phyloP scores from a whole-genome alignment of 2,888 invertebrate species.

The Aspidapion aeneum region DNA sequence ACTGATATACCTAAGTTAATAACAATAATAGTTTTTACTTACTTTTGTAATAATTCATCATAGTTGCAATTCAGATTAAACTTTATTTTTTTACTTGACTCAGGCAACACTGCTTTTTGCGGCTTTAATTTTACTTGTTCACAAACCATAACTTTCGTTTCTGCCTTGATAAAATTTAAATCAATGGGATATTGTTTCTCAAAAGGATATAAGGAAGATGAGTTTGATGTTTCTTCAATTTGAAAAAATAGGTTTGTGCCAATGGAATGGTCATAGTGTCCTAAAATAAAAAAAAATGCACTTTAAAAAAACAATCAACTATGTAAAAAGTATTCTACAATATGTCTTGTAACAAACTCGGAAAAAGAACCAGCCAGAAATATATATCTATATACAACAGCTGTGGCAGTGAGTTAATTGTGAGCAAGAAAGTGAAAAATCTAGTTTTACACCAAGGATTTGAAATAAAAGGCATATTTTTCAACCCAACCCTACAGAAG shows the following conservation, averaged over 20 bases:
- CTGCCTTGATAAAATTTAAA: constrained; percentile 45
- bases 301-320: not conserved
- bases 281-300: constrained; percentile 51
- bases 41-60: constrained; percentile 36
- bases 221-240: constrained; percentile 30
- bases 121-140: constrained; percentile 61
- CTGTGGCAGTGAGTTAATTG: too few relatives aligned
- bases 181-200: constrained; percentile 24
- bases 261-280: constrained; percentile 62
- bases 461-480: too few relatives aligned
- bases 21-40: too few relatives aligned
- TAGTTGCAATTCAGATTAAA: constrained; percentile 40
- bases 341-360: too few relatives aligned
- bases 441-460: too few relatives aligned
- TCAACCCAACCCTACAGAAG: too few relatives aligned
- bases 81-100: constrained; percentile 31
- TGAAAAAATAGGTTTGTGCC: constrained; percentile 76
- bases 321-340: too few relatives aligned
- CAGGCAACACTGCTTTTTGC: constrained; percentile 25
- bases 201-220: constrained; percentile 40
- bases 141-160: constrained; percentile 64
- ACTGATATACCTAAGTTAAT: too few relatives aligned
- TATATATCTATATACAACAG: too few relatives aligned
- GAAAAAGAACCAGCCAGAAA: too few relatives aligned
- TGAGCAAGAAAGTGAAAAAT: too few relatives aligned